phyloP scores from a whole-genome alignment of 2,797 vertebrate species.

The Craterocephalus amniculus region DNA sequence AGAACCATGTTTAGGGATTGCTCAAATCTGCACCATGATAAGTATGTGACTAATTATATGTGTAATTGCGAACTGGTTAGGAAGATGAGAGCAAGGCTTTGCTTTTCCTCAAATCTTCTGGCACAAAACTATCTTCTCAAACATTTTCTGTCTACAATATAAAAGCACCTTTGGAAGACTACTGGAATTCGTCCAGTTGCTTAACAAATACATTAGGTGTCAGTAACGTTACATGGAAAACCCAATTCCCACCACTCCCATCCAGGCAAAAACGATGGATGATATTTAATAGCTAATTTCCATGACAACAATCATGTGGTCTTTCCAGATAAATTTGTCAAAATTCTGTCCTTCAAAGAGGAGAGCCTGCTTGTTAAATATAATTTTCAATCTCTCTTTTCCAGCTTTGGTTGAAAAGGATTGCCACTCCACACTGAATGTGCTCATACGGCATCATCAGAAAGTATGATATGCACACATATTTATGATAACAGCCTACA shows the following conservation, averaged over 20 bases:
- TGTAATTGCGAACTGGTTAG: neutral
- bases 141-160: neutral
- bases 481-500: constrained; percentile 13
- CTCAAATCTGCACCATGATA: neutral
- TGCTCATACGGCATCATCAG: constrained; percentile 17
- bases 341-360: constrained; percentile 18
- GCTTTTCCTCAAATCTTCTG: neutral
- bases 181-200: neutral
- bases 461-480: constrained; percentile 19
- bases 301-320: constrained; percentile 10
- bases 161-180: neutral
- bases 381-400: constrained; percentile 29
- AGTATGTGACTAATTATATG: neutral
- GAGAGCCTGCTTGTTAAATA: constrained; percentile 25
- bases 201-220: constrained; percentile 69
- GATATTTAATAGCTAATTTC: constrained; percentile 37
- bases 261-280: constrained; percentile 40
- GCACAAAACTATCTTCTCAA: neutral
- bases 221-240: constrained; percentile 68
- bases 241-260: constrained; percentile 46
- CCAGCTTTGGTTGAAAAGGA: constrained; percentile 37
- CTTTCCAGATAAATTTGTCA: constrained; percentile 34
- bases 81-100: neutral
- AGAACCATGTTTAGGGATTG: neutral
- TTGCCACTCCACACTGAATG: constrained; percentile 18